These are phyloP conservation scores for Cylas formicarius DNA, from an alignment of 1,140 invertebrate genomes.

Conservation along the genomic window DNA sequence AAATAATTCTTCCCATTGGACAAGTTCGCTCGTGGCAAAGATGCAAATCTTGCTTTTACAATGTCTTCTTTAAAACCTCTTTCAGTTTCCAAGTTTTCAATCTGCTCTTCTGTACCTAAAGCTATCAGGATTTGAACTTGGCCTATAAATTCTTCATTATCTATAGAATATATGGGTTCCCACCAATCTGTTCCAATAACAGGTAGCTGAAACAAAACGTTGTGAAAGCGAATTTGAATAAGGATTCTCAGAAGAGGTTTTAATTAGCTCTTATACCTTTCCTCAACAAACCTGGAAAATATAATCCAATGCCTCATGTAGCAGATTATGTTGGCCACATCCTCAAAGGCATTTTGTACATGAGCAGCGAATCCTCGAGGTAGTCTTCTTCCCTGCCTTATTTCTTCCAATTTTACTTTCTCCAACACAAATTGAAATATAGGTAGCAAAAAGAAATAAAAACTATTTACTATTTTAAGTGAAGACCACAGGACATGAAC, in stretches of 20 bases:
- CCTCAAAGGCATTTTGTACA: too few species aligned
- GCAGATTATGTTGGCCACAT: too few species aligned
- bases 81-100: slow-evolving; percentile 47
- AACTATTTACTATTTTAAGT: too few species aligned
- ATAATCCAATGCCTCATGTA: too few species aligned
- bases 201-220: slow-evolving; percentile 46
- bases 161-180: slow-evolving; percentile 47
- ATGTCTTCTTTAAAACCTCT: slow-evolving; percentile 44
- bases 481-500: too few species aligned
- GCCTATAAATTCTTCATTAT: slow-evolving; percentile 41
- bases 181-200: slow-evolving; percentile 54
- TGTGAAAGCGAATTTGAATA: background rate
- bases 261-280: too few species aligned
- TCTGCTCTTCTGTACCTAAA: slow-evolving; percentile 53
- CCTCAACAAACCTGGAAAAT: too few species aligned
- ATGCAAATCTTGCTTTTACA: slow-evolving; percentile 24
- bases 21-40: background rate
- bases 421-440: too few species aligned
- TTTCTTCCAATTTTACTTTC: too few species aligned
- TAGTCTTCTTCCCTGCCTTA: too few species aligned
- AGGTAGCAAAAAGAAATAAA: too few species aligned
- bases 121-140: slow-evolving; percentile 51
- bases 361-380: too few species aligned
- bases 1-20: slow-evolving; percentile 8
- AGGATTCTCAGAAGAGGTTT: background rate